Evolutionary conservation across 2,888 invertebrate species (phyloP).

Genomic region (Dolichomitus sp.): DNA sequence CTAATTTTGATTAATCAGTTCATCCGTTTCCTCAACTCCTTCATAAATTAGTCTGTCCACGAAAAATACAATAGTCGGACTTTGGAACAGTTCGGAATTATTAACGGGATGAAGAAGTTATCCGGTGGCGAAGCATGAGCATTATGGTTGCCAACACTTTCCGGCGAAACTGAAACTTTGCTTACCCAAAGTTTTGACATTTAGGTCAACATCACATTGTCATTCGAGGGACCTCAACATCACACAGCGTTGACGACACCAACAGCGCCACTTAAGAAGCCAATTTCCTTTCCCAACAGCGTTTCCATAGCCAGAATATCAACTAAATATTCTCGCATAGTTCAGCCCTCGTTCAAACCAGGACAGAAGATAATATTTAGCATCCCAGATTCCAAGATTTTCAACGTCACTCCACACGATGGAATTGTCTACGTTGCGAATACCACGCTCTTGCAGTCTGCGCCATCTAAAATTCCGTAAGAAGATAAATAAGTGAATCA

Average conservation of each 20-base stretch:
- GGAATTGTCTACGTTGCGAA: constrained; percentile 89
- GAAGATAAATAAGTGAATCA: constrained; percentile 48
- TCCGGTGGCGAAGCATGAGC: neutral
- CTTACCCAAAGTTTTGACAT: constrained; percentile 19
- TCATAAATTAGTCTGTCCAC: constrained; percentile 10
- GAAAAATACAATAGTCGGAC: neutral
- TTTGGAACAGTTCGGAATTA: neutral
- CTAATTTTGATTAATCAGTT: constrained; percentile 32
- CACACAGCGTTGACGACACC: constrained; percentile 76
- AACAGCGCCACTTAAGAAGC: constrained; percentile 72
- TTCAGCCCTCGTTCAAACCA: constrained; percentile 76
- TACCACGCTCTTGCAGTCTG: constrained; percentile 84
- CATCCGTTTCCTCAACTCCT: constrained; percentile 45
- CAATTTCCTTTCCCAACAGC: constrained; percentile 75
- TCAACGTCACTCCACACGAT: constrained; percentile 87
- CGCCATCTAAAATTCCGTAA: constrained; percentile 85
- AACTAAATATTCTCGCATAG: constrained; percentile 76
- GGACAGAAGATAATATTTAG: constrained; percentile 72
- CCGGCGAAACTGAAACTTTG: neutral
- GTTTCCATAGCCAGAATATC: constrained; percentile 75
- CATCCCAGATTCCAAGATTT: constrained; percentile 83
- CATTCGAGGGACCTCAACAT: constrained; percentile 81
- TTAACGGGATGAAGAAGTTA: neutral
- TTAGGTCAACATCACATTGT: constrained; percentile 81
- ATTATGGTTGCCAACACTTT: neutral